Evolutionary conservation across 2,113 vertebrate species (phyloP), one percentile per base, ranked within the genome.

Genomic region (Ciconia boyciana): DNA sequence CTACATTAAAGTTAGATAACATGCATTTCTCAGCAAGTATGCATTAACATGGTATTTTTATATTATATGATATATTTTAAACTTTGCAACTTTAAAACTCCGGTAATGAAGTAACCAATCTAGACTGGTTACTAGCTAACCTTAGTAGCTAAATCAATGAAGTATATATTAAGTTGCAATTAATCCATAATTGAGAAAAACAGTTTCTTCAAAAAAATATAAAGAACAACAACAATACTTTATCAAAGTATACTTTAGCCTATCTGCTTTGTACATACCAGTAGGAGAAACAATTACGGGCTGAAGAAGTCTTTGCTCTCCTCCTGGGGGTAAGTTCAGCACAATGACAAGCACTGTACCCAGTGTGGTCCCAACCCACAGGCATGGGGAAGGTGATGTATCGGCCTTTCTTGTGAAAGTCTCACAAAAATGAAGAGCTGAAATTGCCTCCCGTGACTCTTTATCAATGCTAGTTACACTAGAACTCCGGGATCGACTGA

Each of bases 381-480:
- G 96, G 93, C 99, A 99, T 0, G 99, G 99, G 26, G 98, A 99
- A 76, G 98, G 97, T 2, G 98, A 94, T 4, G 98, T 98, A 83
- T 99, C 99, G 5, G 98, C 96, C 95, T 99, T 99, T 74, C 99
- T 98, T 24, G 98, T 99, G 64, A 98, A 99, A 43, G 99, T 99
- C 95, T 99, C 99, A 87, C 98, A 98, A 86, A 99, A 99, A 95
- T 99, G 98, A 96, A 99, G 99, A 94, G 99, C 98, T 88, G 98
- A 99, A 97, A 99, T 99, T 64, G 99, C 98, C 97, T 99, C 99
- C 2, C 99, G 98, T 11, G 99, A 98, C 94, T 99, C 99, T 97
- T 99, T 99, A 97, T 99, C 99, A 83, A 99, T 99, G 98, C 99
- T 99, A 97, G 99, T 99, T 97, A 99, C 99, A 74, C 99, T 99